phyloP scores from a whole-genome alignment of 2,888 invertebrate genomes.

The Thyatira batis region DNA sequence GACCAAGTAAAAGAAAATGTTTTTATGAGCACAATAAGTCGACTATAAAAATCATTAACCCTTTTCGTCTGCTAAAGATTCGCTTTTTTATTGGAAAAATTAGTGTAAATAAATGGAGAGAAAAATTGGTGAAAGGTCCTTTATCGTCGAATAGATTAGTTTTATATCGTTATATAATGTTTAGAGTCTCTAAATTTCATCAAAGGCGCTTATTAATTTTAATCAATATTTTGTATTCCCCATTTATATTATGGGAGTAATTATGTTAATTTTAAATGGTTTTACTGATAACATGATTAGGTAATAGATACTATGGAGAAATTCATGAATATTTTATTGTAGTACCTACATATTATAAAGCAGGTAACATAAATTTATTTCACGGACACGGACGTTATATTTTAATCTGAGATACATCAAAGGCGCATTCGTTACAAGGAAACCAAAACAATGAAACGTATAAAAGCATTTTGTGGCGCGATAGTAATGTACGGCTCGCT shows the following conservation, averaged over 20 bases:
- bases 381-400: neutral
- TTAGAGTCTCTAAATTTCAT: neutral
- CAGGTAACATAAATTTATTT: neutral
- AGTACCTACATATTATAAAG: neutral
- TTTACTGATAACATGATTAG: neutral
- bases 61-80: conserved; percentile 29
- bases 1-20: conserved; percentile 49
- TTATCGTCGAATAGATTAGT: neutral
- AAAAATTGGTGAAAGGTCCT: neutral
- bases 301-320: too few species aligned
- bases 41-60: conserved; percentile 42
- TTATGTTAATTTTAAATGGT: neutral
- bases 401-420: neutral
- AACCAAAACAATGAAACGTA: neutral
- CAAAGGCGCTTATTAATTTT: neutral
- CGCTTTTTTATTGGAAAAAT: conserved; percentile 12
- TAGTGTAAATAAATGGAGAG: neutral
- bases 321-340: too few species aligned
- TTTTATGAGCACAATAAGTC: conserved; percentile 51
- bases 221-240: too few species aligned
- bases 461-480: neutral
- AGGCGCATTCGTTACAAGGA: neutral
- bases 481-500: neutral
- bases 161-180: neutral
- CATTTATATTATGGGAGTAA: too few species aligned